phyloP scores from a whole-genome alignment of 2,797 vertebrate genomes.

The Pseudotriccus pelzelni region DNA sequence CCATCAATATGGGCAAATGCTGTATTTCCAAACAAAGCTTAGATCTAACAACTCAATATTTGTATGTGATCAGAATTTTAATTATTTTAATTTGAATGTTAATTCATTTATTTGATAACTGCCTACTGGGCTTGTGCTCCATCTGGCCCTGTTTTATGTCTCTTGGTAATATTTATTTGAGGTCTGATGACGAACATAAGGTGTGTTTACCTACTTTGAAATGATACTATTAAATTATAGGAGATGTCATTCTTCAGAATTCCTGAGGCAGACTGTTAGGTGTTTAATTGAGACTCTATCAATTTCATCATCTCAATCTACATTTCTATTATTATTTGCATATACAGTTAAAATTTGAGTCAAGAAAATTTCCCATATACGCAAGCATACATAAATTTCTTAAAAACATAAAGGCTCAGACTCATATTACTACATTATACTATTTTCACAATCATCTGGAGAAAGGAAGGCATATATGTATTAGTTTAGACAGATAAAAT shows the following conservation, averaged over 20 bases:
- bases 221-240: neutral
- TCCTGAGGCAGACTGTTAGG: neutral
- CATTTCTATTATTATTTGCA: neutral
- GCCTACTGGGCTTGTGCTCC: neutral
- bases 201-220: conserved; percentile 1
- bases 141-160: neutral
- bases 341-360: neutral
- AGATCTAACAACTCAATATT: conserved; percentile 11
- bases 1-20: neutral
- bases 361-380: neutral
- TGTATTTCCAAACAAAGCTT: conserved; percentile 1
- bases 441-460: neutral
- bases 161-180: conserved; percentile 5
- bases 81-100: conserved; percentile 37
- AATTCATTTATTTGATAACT: conserved; percentile 41
- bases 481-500: neutral
- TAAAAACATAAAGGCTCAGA: neutral
- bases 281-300: conserved; percentile 2
- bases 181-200: neutral
- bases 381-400: neutral
- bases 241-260: neutral
- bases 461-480: neutral
- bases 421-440: neutral
- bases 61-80: conserved; percentile 4
- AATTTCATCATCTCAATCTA: neutral